Evolutionary conservation across 2,113 vertebrate genomes (phyloP), one percentile per base, ranked within the genome.

Genomic region (Marmota flaviventris): DNA sequence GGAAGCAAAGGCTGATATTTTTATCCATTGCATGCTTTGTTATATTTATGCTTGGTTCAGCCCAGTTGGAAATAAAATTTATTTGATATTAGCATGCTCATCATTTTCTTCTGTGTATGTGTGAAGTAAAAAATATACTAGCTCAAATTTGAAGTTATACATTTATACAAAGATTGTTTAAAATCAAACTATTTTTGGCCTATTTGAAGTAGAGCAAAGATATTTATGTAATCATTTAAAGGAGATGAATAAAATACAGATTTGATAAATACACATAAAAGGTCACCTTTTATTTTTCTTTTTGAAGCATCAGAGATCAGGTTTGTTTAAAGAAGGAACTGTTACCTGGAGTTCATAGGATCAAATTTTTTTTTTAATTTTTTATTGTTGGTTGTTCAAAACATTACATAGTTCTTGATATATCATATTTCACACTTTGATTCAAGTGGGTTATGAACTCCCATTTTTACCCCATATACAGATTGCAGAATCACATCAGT

Each of bases 21-120:
- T 56, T 95, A 82, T 82, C 61, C 61, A 67, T 24, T 13, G 83
- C 6, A 51, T 27, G 4, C 34, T 89, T 93, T 85, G 32, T 89
- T 73, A 89, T 91, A 73, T 93, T 96, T 91, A 89, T 93, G 73
- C 53, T 93, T 88, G 79, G 17, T 91, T 96, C 89, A 93, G 39
- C 8, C 45, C 25, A 53, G 77, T 82, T 61, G 69, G 78, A 93
- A 77, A 34, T n/a, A 45, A 76, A 96, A 89, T 93, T 88, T 58
- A 65, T 76, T 91, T 94, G 42, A 6, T 88, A 86, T 97, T 88
- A 92, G 67, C 77, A 94, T 56, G 32, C 27, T 91, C 73, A 72
- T 82, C 29, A 72, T 89, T 96, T 97, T 67, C 37, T 63, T 96
- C 65, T 77, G n/a, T 88, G 37, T 82, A 20, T 94, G 7, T 90